Base-by-base conservation (phyloP, 2,113 vertebrate genomes). In the Cyprinodon variegatus region DNA sequence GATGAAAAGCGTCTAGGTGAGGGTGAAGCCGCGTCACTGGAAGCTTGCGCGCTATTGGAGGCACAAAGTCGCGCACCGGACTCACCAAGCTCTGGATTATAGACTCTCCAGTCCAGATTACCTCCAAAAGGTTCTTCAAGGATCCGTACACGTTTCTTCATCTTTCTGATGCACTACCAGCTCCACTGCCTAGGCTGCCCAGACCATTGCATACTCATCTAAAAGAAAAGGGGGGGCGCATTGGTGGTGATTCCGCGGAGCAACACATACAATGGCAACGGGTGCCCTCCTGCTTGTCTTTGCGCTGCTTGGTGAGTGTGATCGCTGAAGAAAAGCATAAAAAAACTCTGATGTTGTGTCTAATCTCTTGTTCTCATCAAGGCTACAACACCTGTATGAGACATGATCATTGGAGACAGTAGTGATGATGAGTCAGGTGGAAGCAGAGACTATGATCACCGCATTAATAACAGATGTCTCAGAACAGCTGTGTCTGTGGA, bases 241-340 rank as follows among this genome's bases (percentile, higher is more conserved):
- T 73, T 65, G 78, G 77, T 79, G 83, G 88, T 79, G 77, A 39
- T 82, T 89, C 86, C 76, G 72, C 78, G 77, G 78, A 83, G 69
- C 76, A 60, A 82, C 76, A 79, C 86, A 90, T 85, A 90, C 86
- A 79, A 94, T 94, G 94, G 91, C 89, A 88, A 83, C 88, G 91
- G 90, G 89, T 86, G 91, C 90, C 87, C 86, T 92, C 57, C 78
- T 92, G 39, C 81, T 91, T 14, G 85, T 83, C 75, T 92, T 81
- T 41, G 87, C 86, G 75, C 89, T 93, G 82, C 75, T 93, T 29
- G 93, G 94, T 94, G 91, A 93, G 94, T 93, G 65, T 39, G 64
- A 72, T 60, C 65, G 22, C 36, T 3, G 12, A 64, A 8, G 63
- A 13, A n/a, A 20, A n/a, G 48, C 15, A 59, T 45, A 15, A 38